Percentiles rank a stretch among this genome's conserved stretches.
Evolutionary conservation across 2,888 invertebrate species (phyloP).

Genomic region (Plemyria rubiginata): DNA sequence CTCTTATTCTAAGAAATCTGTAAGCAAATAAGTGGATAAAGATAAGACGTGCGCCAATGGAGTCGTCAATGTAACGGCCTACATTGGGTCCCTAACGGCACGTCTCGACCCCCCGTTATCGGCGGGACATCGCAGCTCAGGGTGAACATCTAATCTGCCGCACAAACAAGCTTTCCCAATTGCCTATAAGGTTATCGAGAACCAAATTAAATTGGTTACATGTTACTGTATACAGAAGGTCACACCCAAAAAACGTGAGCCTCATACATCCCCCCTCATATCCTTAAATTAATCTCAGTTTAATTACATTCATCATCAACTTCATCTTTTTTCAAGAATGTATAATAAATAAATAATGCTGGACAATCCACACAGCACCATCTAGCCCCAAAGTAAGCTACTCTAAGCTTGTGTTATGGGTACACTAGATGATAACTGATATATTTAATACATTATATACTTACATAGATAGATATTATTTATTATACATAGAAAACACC

Average conservation of each 20-base stretch:
- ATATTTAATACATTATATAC: no score
- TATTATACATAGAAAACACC: no score
- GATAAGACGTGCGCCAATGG: constrained; percentile 65
- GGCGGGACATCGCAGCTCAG: constrained; percentile 72
- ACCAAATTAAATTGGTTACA: constrained; percentile 75
- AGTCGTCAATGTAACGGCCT: constrained; percentile 71
- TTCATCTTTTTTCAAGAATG: constrained; percentile 17
- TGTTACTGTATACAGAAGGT: constrained; percentile 57
- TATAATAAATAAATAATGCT: no score
- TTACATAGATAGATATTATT: no score
- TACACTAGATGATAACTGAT: no score
- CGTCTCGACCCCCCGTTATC: constrained; percentile 72
- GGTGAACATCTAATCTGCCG: constrained; percentile 76
- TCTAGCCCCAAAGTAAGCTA: no score
- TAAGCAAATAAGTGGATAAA: constrained; percentile 51
- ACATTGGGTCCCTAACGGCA: constrained; percentile 67
- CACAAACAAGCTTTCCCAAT: constrained; percentile 75
- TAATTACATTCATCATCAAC: constrained; percentile 22
- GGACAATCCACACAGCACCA: no score
- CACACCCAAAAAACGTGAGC: constrained; percentile 48
- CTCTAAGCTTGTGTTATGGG: no score
- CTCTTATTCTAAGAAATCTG: constrained; percentile 3
- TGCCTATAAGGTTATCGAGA: constrained; percentile 75
- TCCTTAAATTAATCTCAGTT: constrained; percentile 36
- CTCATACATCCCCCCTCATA: constrained; percentile 34